Conservation (phyloP, 1,140 invertebrate species). For the Cataglyphis hispanica region DNA sequence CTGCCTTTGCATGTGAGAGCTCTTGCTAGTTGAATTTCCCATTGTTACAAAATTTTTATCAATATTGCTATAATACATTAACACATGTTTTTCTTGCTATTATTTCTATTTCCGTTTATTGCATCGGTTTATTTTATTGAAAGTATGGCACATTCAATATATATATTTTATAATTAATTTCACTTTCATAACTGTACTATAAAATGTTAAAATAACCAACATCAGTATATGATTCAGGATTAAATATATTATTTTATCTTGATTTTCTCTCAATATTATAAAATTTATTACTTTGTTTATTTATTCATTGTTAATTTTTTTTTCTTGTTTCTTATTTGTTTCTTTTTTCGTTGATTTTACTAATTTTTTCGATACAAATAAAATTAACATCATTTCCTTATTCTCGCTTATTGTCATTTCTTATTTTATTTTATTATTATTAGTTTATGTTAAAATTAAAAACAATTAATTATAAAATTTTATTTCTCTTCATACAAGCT, state of each 20-base stretch:
- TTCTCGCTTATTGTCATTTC: not conserved
- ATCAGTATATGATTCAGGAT: not conserved
- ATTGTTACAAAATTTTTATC: not conserved
- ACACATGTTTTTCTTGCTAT: slow-evolving; percentile 11
- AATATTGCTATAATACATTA: not conserved
- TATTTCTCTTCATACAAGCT: not conserved
- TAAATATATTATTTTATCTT: slow-evolving; percentile 29
- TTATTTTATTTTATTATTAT: not conserved
- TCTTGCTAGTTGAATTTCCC: not conserved
- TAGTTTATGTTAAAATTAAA: not conserved
- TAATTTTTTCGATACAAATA: not conserved
- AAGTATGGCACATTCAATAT: not conserved
- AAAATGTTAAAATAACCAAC: not conserved
- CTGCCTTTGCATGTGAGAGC: not conserved
- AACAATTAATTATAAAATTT: slow-evolving; percentile 9
- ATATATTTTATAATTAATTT: not conserved
- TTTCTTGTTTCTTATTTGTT: not conserved
- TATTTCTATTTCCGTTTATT: slow-evolving; percentile 10
- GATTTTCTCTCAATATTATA: slow-evolving; percentile 6
- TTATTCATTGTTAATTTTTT: not conserved
- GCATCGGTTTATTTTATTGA: not conserved
- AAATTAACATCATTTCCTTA: slow-evolving; percentile 31
- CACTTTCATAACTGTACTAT: not conserved
- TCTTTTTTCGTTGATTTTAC: not conserved
- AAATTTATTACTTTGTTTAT: slow-evolving; percentile 31